Evolutionary conservation across 1,140 invertebrate species (phyloP).

Genomic region (Drosophila azteca): DNA sequence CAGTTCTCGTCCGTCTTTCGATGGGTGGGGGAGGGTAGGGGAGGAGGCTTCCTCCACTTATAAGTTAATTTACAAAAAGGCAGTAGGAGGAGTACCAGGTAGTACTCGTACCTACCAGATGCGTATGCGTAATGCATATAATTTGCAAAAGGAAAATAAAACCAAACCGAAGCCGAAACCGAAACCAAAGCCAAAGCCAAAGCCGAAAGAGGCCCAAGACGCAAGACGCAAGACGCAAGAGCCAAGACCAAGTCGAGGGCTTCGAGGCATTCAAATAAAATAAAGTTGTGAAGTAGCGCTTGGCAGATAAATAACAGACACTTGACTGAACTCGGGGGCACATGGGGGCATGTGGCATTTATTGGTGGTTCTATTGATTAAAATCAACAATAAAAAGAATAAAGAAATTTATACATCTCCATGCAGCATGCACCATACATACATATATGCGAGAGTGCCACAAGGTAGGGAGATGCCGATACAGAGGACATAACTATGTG

Average conservation of each 20-base stretch:
- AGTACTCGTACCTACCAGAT: constrained; percentile 21
- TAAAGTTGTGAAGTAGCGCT: constrained; percentile 80
- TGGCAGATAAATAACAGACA: constrained; percentile 75
- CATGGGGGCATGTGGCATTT: not conserved
- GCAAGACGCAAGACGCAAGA: too few relatives aligned
- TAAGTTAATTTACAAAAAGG: constrained; percentile 69
- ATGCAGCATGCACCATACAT: constrained; percentile 9
- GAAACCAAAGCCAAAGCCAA: not conserved
- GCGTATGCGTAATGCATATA: constrained; percentile 79
- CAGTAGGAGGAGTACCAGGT: constrained; percentile 24
- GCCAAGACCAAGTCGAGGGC: not conserved
- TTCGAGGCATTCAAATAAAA: constrained; percentile 71
- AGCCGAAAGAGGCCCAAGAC: not conserved
- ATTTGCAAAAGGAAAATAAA: constrained; percentile 50
- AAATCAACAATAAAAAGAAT: constrained; percentile 49
- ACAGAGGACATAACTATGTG: constrained; percentile 69
- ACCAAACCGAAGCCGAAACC: not conserved
- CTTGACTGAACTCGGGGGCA: constrained; percentile 42
- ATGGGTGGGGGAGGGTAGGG: not conserved
- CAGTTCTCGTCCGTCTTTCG: constrained; percentile 14
- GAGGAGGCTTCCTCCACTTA: constrained; percentile 40
- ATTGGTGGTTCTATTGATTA: constrained; percentile 52
- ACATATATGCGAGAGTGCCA: constrained; percentile 47
- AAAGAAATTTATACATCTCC: constrained; percentile 49
- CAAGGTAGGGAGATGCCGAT: constrained; percentile 57